These are phyloP conservation scores for Girardinichthys multiradiatus DNA, from an alignment of 2,113 vertebrate genomes.

Conservation along the genomic window DNA sequence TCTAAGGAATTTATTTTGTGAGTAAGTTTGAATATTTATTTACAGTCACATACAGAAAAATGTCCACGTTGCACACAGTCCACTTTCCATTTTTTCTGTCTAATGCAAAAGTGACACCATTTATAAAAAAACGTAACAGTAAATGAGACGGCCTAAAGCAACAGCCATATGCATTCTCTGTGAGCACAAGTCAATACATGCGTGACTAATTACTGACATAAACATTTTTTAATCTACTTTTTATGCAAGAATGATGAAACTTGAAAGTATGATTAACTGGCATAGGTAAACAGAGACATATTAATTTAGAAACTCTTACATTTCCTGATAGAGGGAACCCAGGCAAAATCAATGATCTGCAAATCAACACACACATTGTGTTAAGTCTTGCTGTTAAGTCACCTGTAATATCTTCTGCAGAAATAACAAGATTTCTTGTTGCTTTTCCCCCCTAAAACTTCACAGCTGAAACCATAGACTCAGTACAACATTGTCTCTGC, in stretches of 20 bases:
- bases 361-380: constrained; percentile 54
- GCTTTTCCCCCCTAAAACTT: constrained; percentile 41
- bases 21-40: neutral
- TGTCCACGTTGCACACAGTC: neutral
- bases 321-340: constrained; percentile 17
- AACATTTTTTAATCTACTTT: neutral
- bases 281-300: neutral
- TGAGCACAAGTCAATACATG: neutral
- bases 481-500: constrained; percentile 35
- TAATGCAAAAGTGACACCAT: neutral
- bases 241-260: neutral
- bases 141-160: neutral
- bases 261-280: neutral
- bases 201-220: neutral
- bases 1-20: neutral
- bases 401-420: constrained; percentile 44
- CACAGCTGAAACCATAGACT: constrained; percentile 27
- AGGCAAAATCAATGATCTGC: constrained; percentile 46
- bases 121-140: neutral
- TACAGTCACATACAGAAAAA: neutral
- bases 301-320: constrained; percentile 14
- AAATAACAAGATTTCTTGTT: constrained; percentile 41
- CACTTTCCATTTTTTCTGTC: neutral
- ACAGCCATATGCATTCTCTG: neutral
- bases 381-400: constrained; percentile 55